Percentiles rank a stretch among this genome's conserved stretches.
Evolutionary conservation across 2,888 invertebrate species (phyloP).

Genomic region (Epirrhoe tristata): DNA sequence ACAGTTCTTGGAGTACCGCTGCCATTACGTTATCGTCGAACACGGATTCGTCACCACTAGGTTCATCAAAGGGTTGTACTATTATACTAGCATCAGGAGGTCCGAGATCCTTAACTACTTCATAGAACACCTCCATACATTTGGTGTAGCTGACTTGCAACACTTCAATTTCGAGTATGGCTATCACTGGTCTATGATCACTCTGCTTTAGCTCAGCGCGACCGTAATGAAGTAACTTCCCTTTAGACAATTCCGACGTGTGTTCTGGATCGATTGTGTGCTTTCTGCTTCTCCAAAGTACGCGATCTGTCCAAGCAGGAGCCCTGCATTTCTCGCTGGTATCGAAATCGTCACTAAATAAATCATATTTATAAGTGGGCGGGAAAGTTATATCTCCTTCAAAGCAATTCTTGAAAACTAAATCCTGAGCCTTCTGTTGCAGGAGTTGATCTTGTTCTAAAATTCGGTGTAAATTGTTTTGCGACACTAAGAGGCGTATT

Average conservation of each 20-base stretch:
- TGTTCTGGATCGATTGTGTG: conserved; percentile 89
- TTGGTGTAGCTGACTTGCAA: conserved; percentile 91
- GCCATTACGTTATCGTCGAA: conserved; percentile 94
- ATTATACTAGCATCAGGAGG: conserved; percentile 98
- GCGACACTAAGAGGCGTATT: conserved; percentile 92
- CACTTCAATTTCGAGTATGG: conserved; percentile 95
- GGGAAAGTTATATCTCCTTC: conserved; percentile 97
- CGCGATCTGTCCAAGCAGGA: conserved; percentile 99
- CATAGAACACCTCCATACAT: conserved; percentile 92
- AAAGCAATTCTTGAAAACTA: conserved; percentile 96
- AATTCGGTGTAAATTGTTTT: conserved; percentile 90
- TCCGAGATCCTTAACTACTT: conserved; percentile 94
- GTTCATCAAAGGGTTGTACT: conserved; percentile 81
- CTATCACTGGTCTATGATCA: conserved; percentile 98
- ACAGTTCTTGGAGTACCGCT: conserved; percentile 91
- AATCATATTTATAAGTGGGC: conserved; percentile 99
- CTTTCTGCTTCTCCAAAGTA: conserved; percentile 95
- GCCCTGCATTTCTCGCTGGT: conserved; percentile 98
- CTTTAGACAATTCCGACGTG: conserved; percentile 89
- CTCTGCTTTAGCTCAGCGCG: conserved; percentile 98
- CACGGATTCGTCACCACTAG: conserved; percentile 82
- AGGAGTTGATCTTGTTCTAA: conserved; percentile 95
- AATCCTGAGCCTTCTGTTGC: conserved; percentile 91
- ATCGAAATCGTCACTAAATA: conserved; percentile 99
- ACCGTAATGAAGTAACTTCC: conserved; percentile 94